Base-by-base conservation (phyloP, 2,888 invertebrate species). In the Andrena hattorfiana region DNA sequence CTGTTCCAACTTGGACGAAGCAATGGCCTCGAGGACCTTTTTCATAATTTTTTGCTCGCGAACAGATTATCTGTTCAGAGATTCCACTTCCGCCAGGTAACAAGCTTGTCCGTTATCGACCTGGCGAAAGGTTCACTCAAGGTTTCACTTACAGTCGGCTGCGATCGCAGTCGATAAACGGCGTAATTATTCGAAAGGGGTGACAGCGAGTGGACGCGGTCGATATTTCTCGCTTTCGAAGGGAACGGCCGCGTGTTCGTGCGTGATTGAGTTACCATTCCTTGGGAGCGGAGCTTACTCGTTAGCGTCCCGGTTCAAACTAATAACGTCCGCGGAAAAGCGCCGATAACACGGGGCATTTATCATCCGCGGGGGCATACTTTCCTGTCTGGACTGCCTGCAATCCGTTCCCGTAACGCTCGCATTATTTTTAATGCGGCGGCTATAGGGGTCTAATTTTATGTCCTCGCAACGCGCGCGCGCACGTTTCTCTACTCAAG, bases 401-500 rank as follows among this genome's bases (percentile, higher is more conserved):
- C 78, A 28, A 10, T 56, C 26, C 54, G 48, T 56, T 63, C 64
- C 66, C 35, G n/a, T 26, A 42, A 32, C 49, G 77, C 30, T 51
- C 26, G 42, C 67, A 78, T 77, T 77, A 78, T 69, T 77, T 77
- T 69, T 78, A 54, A 77, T 78, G 68, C 30, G 49, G 10, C 77
- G 63, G 56, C 68, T 68, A 56, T 13, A 78, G 49, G 32, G 26
- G 78, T 68, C 78, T 78, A 78, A 78, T 78, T 78, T 78, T 78
- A 77, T 77, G 78, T 69, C 2, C 49, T 5, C 42, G 16, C 42
- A 3, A 13, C 30, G 8, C 26, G 1, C 6, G 35, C 16, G 23
- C 26, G n/a, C 10, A 32, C 32, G 10, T 70, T 35, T 20, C 26
- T 28, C 6, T 2, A 20, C 42, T 26, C 28, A 5, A 42, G 23